Conservation (phyloP, 2,888 invertebrate genomes). For the Melieria omissa region DNA sequence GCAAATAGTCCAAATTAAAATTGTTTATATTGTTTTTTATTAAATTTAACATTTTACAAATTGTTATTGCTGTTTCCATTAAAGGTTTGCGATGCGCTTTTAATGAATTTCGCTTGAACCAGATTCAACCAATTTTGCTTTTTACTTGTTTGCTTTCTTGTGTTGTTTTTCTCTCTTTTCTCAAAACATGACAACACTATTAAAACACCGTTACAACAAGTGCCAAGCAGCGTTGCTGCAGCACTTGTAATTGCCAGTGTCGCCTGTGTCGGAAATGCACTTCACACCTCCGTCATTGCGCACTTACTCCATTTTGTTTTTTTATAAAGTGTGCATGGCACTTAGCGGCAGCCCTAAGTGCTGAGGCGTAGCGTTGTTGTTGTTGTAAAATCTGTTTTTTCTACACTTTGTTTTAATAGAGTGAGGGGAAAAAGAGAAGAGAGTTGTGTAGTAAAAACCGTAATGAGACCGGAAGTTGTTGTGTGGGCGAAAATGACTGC, state of each 20-base stretch:
- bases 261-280: constrained; percentile 40
- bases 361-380: no score
- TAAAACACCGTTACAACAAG: background rate
- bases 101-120: no score
- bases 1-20: no score
- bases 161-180: background rate
- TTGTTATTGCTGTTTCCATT: constrained; percentile 3
- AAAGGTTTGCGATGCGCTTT: background rate
- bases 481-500: constrained; percentile 1
- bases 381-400: no score
- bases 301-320: no score
- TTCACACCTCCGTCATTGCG: constrained; percentile 25
- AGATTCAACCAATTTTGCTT: background rate
- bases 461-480: constrained; percentile 40
- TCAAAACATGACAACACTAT: background rate
- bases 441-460: constrained; percentile 29
- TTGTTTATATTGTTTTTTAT: no score
- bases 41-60: no score
- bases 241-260: constrained; percentile 22
- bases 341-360: no score
- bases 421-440: background rate
- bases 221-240: no score
- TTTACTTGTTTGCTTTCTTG: background rate
- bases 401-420: no score
- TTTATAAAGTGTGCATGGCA: no score